Conservation (phyloP, 1,140 invertebrate species). For the Steinernema khuongi region DNA sequence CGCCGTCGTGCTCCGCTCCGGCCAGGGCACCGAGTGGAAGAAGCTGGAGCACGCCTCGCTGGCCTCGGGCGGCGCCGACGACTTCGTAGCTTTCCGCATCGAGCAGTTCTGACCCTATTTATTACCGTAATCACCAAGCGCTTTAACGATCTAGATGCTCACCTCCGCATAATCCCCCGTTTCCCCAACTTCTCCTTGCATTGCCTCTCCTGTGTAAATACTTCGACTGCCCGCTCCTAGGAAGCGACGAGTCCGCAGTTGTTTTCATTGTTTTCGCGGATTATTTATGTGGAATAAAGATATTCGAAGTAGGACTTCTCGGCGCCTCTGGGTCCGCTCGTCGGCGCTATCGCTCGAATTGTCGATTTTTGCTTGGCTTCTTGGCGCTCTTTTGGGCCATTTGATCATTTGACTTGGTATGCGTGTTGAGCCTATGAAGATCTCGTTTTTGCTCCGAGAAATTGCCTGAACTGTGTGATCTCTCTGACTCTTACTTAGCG, state of each 20-base stretch:
- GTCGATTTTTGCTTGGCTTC: too few relatives aligned
- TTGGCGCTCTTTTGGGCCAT: neutral
- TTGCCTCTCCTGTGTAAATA: neutral
- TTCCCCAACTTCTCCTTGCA: too few relatives aligned
- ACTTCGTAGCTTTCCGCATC: neutral
- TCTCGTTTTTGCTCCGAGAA: too few relatives aligned
- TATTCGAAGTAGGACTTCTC: neutral
- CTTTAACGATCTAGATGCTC: neutral
- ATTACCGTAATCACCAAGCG: neutral
- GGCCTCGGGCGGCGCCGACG: neutral
- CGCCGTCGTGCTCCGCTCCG: conserved; percentile 34
- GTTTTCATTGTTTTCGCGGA: neutral
- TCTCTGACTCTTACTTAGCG: too few relatives aligned
- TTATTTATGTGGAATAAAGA: neutral
- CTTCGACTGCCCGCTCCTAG: neutral
- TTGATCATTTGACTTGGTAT: neutral
- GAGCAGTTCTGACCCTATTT: neutral
- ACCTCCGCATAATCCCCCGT: too few relatives aligned
- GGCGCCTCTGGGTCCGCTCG: neutral
- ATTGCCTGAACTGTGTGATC: too few relatives aligned
- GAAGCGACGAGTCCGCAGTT: neutral
- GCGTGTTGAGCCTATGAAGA: neutral
- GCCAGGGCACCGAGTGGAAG: conserved; percentile 36
- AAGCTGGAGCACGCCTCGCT: conserved; percentile 36
- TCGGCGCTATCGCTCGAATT: neutral